Conservation (phyloP, 2,888 invertebrate species). For the Agrotis segetum region DNA sequence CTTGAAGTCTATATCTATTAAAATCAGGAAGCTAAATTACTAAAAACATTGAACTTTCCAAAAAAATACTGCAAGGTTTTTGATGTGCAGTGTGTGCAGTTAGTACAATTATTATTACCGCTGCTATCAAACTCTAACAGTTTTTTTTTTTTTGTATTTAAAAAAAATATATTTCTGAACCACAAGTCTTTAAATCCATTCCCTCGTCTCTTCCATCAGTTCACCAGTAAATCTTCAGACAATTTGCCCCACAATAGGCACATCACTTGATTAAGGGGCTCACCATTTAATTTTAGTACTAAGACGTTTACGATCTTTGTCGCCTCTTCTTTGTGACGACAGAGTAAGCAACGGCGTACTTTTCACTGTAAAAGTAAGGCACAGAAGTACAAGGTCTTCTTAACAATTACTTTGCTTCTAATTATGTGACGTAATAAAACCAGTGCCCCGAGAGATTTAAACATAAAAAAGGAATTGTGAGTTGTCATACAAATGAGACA, state of each 20-base stretch:
- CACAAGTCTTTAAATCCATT: neutral
- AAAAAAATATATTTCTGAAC: neutral
- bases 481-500: no score
- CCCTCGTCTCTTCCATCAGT: slow-evolving; percentile 15
- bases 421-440: no score
- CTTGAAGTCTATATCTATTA: no score
- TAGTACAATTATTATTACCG: no score
- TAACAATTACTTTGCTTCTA: no score
- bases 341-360: slow-evolving; percentile 61
- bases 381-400: slow-evolving; percentile 32
- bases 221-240: slow-evolving; percentile 45
- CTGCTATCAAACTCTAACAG: no score
- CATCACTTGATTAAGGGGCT: slow-evolving; percentile 71
- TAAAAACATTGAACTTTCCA: no score
- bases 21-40: no score
- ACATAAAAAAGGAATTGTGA: neutral
- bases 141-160: neutral
- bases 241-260: slow-evolving; percentile 46
- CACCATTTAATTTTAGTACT: slow-evolving; percentile 77
- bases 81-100: no score
- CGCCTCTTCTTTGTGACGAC: slow-evolving; percentile 79
- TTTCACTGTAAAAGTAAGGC: neutral
- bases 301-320: slow-evolving; percentile 81
- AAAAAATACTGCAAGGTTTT: no score
- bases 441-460: neutral